Base-by-base conservation (phyloP, 2,888 invertebrate genomes). In the Eupeodes luniger region DNA sequence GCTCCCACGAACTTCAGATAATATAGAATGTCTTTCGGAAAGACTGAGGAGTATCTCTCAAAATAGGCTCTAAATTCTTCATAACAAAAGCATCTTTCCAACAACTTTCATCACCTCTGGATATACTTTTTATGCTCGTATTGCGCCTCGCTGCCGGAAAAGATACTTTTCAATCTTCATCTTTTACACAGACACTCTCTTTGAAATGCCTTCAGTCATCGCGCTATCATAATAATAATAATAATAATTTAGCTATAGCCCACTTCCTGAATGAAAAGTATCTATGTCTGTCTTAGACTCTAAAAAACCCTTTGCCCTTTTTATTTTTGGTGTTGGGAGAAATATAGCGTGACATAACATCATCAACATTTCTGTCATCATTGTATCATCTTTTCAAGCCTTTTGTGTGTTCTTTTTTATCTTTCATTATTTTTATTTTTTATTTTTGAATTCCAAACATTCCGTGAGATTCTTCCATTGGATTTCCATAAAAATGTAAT, bases 331-430 rank as follows among this genome's bases (percentile, higher is more conserved):
- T 27, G 27, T 27, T 27, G 27, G 47, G 27, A 14, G 47, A 64
- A 47, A 14, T 61, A 36, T 66, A 27, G 66, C 66, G 66, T 66
- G 66, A 27, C 47, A 66, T 27, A 11, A 49, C 12, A 66, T 66
- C 66, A 66, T 66, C 66, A 66, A 49, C 47, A 49, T 66, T 49
- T 66, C 66, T 66, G 66, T 66, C 66, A 66, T 66, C 66, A 66
- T 66, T 14, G 4, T 49, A 47, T 64, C 44, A 44, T 64, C 19
- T 47, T 47, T 64, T 6, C 12, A 12, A 19, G 16, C 7, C 16
- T 14, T 62, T 44, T 62, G 16, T 16, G 11, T 66, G 5, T 40
- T 40, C 9, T 40, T 40, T 40, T 40, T 9, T 40, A 9, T 40
- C 40, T 40, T 40, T 9, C 5, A 40, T 40, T 40, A 40, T 40